Conservation (phyloP, 2,113 vertebrate genomes). For the Tyrannus savana region DNA sequence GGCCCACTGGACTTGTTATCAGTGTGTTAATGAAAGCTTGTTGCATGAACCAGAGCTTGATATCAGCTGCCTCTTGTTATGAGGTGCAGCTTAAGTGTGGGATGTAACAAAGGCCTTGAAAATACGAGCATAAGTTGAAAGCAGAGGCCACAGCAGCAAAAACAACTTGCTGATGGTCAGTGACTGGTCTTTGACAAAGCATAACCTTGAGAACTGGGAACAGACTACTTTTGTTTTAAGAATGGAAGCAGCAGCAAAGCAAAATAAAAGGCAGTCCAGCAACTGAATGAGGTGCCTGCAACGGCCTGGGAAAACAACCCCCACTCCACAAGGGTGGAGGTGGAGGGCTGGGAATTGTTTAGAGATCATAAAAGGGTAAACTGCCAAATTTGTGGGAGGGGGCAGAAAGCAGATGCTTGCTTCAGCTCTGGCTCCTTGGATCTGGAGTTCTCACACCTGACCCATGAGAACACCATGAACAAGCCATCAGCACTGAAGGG, state of each 20-base stretch:
- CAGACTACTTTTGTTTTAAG: not conserved
- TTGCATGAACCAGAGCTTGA: not conserved
- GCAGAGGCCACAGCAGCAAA: accelerated
- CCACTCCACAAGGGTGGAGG: accelerated
- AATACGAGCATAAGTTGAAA: not conserved
- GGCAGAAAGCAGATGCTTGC: not conserved
- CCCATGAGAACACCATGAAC: not conserved
- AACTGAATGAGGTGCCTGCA: not conserved
- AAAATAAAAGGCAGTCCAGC: not conserved
- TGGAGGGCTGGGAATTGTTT: not conserved
- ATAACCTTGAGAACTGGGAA: not conserved
- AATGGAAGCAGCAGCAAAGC: not conserved
- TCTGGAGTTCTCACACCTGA: not conserved
- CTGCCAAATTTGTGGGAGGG: not conserved
- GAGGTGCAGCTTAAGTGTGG: accelerated
- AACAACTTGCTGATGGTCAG: not conserved
- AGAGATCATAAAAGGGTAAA: not conserved
- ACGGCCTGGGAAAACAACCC: not conserved
- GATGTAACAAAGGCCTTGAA: not conserved
- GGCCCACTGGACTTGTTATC: not conserved
- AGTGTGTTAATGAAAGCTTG: not conserved
- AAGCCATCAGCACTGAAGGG: accelerated
- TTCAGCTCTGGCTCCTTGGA: not conserved
- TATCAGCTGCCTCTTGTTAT: not conserved
- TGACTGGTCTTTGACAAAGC: not conserved